Conservation (phyloP, 2,888 invertebrate genomes). For the Andrena fulva region DNA sequence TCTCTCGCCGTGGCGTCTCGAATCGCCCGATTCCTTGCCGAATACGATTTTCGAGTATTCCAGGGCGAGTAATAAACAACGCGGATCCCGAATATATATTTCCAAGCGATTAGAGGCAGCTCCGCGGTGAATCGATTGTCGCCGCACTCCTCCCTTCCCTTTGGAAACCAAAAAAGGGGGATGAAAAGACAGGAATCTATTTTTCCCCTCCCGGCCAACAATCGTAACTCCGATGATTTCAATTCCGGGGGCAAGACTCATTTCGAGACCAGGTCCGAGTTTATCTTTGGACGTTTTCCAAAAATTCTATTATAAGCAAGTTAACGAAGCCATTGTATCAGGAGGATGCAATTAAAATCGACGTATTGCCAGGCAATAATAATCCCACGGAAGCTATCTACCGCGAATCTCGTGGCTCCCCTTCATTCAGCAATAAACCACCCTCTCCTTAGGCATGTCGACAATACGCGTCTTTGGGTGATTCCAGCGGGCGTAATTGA, state of each 20-base stretch:
- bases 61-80: slow-evolving; percentile 77
- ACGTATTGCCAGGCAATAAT: slow-evolving; percentile 36
- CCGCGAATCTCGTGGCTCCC: slow-evolving; percentile 61
- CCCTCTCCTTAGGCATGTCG: slow-evolving; percentile 66
- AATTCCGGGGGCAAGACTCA: background rate
- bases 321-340: background rate
- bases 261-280: background rate
- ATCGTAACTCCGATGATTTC: background rate
- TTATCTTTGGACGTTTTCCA: background rate
- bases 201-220: background rate
- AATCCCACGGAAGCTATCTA: slow-evolving; percentile 69
- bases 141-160: background rate
- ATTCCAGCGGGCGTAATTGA: slow-evolving; percentile 77
- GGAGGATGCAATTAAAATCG: slow-evolving; percentile 3
- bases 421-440: slow-evolving; percentile 67
- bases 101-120: slow-evolving; percentile 65
- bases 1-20: slow-evolving; percentile 55
- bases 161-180: background rate
- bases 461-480: slow-evolving; percentile 70
- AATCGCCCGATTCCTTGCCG: slow-evolving; percentile 50
- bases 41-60: slow-evolving; percentile 75
- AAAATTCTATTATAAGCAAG: background rate
- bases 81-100: slow-evolving; percentile 67
- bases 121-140: slow-evolving; percentile 38
- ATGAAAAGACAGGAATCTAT: background rate